Evolutionary conservation across 2,888 invertebrate genomes (phyloP), one percentile per base, ranked within the genome.

Genomic region (Phengaris alcon): DNA sequence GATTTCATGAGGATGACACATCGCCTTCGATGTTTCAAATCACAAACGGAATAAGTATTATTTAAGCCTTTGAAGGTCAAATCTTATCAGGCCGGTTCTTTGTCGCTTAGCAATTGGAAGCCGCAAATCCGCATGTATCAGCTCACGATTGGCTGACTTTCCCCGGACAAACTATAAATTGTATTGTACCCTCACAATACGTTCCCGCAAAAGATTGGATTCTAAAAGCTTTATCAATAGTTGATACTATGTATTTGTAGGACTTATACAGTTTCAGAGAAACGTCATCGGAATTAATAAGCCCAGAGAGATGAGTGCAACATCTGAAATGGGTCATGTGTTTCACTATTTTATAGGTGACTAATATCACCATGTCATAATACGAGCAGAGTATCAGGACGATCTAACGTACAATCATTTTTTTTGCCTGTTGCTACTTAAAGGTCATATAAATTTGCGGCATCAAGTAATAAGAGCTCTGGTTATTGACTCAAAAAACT

Each of bases 111-210:
- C 35, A 64, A 64, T 64, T 64, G 64, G 64, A 64, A 12, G 69
- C 48, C 69, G 15, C 69, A 69, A 69, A 69, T 69, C 69, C 69
- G 12, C 35, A 35, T 48, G 48, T 69, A 69, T 69, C 48, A 48
- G 69, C 15, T 69, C 15, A 48, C 69, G 69, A 48, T 48, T 48
- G 69, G 69, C 10, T 69, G 69, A 48, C 48, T 69, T 48, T 13
- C 69, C 48, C 48, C 46, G 15, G 12, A 46, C 46, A 69, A 69
- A 69, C 69, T 69, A 69, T 69, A 69, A n/a, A 69, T 48, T 48
- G 48, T 69, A 48, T 69, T 69, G 48, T 48, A 15, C 64, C 64
- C 64, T 35, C 64, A 64, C 64, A 64, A 64, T 64, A 35, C 6
- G 52, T 52, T 10, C 52, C 52, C 13, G 44, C 35, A 64, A 64